Base-by-base conservation (phyloP, 2,888 invertebrate genomes). In the Sphaerophoria rueppellii region DNA sequence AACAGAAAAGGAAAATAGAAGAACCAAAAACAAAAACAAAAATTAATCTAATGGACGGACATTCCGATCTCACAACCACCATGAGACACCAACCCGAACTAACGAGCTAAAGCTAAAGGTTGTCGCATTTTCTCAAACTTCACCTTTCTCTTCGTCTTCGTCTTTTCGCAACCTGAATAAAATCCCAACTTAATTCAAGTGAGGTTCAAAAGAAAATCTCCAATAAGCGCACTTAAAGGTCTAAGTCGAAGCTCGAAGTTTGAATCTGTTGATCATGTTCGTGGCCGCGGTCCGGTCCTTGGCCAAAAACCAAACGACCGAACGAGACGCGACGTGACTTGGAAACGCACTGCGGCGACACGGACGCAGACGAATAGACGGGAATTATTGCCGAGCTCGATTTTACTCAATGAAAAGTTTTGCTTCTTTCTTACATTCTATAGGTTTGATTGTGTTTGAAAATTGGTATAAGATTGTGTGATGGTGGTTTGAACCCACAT, bases 331-430 rank as follows among this genome's bases (percentile, higher is more conserved):
- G 11, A 9, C 9, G 4, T 1, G 40, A 43, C 11, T 9, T 11
- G 11, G 43, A 40, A 40, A 40, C 40, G 40, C 6, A 40, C 40
- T 40, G 40, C 6, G 9, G 40, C 40, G 40, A 6, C 40, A 52
- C 7, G 7, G n/a, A 14, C 46, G 46, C 16, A 6, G 34, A 63
- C 61, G 12, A 6, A 40, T 54, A 37, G 43, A 50, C 73, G 54
- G 40, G 54, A 52, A 54, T 24, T 24, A 24, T 48, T 40, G 43
- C 46, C 9, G 50, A 72, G 70, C 50, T 57, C 67, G 79, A 83
- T 80, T 83, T 83, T 83, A 76, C 83, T 83, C 72, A 83, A 83
- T 83, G 83, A 83, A 83, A 83, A 78, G 70, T 82, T 67, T 24
- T 24, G 24, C 2, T 24, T 1, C 24, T 24, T 24, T 24, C 24